phyloP scores from a whole-genome alignment of 2,113 vertebrate genomes.

The Gambusia holbrooki region DNA sequence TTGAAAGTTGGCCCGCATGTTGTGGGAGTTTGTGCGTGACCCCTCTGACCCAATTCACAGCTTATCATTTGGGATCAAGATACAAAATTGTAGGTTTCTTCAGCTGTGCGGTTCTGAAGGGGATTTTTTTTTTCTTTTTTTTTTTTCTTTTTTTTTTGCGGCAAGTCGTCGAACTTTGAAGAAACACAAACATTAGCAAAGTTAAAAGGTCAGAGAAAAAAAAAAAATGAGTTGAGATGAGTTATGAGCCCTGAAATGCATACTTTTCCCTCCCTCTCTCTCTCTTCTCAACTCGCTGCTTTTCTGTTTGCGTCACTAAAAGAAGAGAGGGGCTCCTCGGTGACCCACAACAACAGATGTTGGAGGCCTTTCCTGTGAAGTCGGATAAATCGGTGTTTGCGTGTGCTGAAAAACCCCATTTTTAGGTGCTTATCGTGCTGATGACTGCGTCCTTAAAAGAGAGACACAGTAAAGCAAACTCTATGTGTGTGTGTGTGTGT shows the following conservation, averaged over 20 bases:
- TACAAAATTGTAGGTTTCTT: slow-evolving; percentile 10
- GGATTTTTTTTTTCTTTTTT: not conserved
- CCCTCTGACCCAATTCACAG: slow-evolving; percentile 45
- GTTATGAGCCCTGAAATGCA: slow-evolving; percentile 46
- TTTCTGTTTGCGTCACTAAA: slow-evolving; percentile 51
- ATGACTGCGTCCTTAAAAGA: slow-evolving; percentile 63
- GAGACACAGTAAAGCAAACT: slow-evolving; percentile 52
- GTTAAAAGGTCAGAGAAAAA: not conserved
- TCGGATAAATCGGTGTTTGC: slow-evolving; percentile 62
- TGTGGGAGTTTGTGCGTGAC: slow-evolving; percentile 38
- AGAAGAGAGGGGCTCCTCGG: slow-evolving; percentile 48
- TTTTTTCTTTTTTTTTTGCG: not conserved
- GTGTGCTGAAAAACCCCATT: slow-evolving; percentile 68
- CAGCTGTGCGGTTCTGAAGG: not conserved
- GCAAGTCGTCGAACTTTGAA: not conserved
- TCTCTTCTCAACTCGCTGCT: slow-evolving; percentile 34
- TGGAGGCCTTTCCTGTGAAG: slow-evolving; percentile 65
- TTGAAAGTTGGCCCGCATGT: slow-evolving; percentile 53
- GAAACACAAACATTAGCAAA: not conserved
- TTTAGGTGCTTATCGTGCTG: slow-evolving; percentile 76
- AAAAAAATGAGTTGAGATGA: slow-evolving; percentile 33
- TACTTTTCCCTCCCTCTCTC: slow-evolving; percentile 16
- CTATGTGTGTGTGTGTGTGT: slow-evolving; percentile 28
- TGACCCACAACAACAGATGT: slow-evolving; percentile 73
- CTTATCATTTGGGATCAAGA: slow-evolving; percentile 50